phyloP scores from a whole-genome alignment of 53 echinoderm and acorn worm genomes.

The Mesocentrotus franciscanus region DNA sequence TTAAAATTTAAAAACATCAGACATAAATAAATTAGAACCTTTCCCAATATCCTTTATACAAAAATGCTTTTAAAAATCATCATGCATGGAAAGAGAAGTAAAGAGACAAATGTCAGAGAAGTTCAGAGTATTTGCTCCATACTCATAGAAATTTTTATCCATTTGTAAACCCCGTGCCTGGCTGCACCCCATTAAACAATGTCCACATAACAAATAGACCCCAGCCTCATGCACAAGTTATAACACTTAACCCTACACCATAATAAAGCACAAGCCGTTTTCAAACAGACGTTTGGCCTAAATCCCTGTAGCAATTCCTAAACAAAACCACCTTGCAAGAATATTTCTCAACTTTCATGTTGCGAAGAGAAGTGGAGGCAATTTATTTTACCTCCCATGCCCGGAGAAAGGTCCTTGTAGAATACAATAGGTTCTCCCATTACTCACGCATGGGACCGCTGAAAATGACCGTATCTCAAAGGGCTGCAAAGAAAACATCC shows the following conservation, averaged over 20 bases:
- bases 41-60: too few relatives aligned
- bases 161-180: not conserved
- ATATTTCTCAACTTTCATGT: not conserved
- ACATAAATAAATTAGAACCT: too few relatives aligned
- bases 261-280: not conserved
- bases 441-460: conserved; percentile 35
- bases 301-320: not conserved
- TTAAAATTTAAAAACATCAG: too few relatives aligned
- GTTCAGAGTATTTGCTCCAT: not conserved
- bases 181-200: not conserved
- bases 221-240: not conserved
- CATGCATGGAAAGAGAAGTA: not conserved
- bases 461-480: conserved; percentile 42
- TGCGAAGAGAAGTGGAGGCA: not conserved
- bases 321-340: not conserved
- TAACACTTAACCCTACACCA: not conserved
- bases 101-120: not conserved
- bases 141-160: not conserved
- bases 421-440: conserved; percentile 43
- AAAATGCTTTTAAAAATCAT: not conserved
- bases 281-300: not conserved
- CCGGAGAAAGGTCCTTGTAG: not conserved
- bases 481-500: conserved; percentile 34
- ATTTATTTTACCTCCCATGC: conserved; percentile 14
- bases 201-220: not conserved